Conservation (phyloP, 2,113 vertebrate genomes). For the Isurus oxyrinchus region DNA sequence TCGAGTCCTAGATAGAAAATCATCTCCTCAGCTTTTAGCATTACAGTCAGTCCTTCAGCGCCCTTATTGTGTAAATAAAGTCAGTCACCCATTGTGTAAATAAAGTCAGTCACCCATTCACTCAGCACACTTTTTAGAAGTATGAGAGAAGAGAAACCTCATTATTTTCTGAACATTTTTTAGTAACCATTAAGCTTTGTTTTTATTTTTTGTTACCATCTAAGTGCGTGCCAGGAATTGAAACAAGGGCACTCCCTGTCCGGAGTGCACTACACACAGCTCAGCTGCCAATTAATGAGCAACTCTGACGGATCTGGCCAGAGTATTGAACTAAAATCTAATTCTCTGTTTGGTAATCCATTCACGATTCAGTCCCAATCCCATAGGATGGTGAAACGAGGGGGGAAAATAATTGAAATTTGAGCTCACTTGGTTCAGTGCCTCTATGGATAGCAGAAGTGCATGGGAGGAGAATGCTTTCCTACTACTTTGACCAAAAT, state of each 20-base stretch:
- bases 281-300: background rate
- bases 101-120: slow-evolving; percentile 19
- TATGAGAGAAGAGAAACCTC: slow-evolving; percentile 21
- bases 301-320: background rate
- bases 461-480: background rate
- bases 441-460: background rate
- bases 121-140: background rate
- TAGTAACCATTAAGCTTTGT: slow-evolving; percentile 10
- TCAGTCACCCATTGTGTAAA: slow-evolving; percentile 17
- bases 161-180: slow-evolving; percentile 9
- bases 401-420: background rate
- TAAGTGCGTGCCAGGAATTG: background rate
- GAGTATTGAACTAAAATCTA: background rate
- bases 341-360: slow-evolving; percentile 8
- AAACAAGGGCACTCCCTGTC: background rate
- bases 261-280: background rate
- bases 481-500: background rate
- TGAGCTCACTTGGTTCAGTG: background rate
- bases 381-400: background rate
- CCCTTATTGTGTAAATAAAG: slow-evolving; percentile 25
- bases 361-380: background rate
- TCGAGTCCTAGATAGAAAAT: background rate
- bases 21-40: background rate
- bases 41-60: background rate
- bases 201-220: background rate